A percentile compares a stretch with the other conserved stretches of the same genome.
These are phyloP conservation scores for Sarotherodon lohbergeri DNA, from an alignment of 2,113 vertebrate genomes.

Conservation along the genomic window DNA sequence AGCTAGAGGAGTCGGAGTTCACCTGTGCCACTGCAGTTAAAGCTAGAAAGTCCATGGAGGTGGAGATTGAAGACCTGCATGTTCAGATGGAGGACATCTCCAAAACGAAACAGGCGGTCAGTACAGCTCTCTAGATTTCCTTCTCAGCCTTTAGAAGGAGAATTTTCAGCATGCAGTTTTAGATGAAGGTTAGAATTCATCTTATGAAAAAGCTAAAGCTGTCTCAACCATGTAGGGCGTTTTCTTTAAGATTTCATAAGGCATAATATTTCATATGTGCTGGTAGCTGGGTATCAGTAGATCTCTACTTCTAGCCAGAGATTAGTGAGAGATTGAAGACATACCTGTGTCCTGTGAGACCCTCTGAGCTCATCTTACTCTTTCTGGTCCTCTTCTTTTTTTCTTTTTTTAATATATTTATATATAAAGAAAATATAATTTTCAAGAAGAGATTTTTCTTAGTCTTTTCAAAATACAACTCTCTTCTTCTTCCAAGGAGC, in stretches of 20 bases:
- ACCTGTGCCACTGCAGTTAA: conserved; percentile 91
- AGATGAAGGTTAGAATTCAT: background rate
- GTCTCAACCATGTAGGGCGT: background rate
- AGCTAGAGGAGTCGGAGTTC: conserved; percentile 98
- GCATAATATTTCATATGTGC: background rate
- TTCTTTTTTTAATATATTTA: accelerated
- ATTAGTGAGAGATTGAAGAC: background rate
- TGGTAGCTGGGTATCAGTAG: background rate
- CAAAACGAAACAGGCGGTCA: conserved; percentile 87
- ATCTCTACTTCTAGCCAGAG: background rate
- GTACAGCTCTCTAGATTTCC: conserved; percentile 11
- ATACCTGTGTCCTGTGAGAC: background rate
- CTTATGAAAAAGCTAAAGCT: background rate
- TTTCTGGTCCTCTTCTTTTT: background rate
- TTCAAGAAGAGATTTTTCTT: background rate
- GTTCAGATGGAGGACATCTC: conserved; percentile 94
- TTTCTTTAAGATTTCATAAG: background rate
- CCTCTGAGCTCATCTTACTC: background rate
- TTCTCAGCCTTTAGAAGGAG: background rate
- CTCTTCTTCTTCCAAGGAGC: background rate
- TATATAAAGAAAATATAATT: background rate
- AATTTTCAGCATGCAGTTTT: background rate
- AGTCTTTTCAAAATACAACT: background rate
- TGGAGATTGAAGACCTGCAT: conserved; percentile 95
- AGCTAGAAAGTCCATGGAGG: conserved; percentile 94